Conservation (phyloP, 2,113 vertebrate species). For the Lates calcarifer region DNA sequence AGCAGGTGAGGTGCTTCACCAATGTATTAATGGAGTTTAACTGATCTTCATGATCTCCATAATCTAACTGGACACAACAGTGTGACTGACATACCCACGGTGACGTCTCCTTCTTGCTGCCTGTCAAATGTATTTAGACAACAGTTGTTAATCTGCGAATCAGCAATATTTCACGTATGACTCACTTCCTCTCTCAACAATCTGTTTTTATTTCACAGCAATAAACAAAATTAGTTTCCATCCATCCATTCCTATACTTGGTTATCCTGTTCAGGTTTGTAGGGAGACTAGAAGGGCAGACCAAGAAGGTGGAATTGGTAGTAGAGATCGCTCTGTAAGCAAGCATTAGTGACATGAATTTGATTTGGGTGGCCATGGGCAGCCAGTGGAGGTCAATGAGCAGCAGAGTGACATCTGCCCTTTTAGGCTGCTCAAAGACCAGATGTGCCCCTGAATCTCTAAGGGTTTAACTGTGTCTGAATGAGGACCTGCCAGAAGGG, state of each 20-base stretch:
- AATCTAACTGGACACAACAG: slow-evolving; percentile 52
- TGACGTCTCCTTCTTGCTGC: slow-evolving; percentile 37
- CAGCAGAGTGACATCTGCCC: too few species aligned
- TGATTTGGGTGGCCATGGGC: too few species aligned
- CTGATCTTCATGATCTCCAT: not conserved
- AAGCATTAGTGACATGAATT: too few species aligned
- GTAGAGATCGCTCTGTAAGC: too few species aligned
- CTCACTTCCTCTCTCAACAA: slow-evolving; percentile 17
- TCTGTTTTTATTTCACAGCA: slow-evolving; percentile 30
- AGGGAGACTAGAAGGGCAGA: not conserved
- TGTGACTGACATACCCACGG: slow-evolving; percentile 34
- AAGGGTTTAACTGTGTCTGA: too few species aligned
- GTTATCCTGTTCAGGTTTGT: not conserved
- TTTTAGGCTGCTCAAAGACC: too few species aligned
- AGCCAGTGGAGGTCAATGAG: too few species aligned
- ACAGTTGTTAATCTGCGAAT: slow-evolving; percentile 25
- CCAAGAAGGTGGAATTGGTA: too few species aligned
- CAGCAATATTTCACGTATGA: slow-evolving; percentile 35
- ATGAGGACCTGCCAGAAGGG: too few species aligned
- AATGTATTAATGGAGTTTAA: slow-evolving; percentile 26
- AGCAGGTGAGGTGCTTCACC: slow-evolving; percentile 14
- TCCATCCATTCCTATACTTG: not conserved
- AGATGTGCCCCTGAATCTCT: too few species aligned
- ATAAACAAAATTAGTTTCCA: not conserved
- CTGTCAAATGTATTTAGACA: slow-evolving; percentile 56